These are phyloP conservation scores for Synanthedon formicaeformis DNA, from an alignment of 2,888 invertebrate genomes.

Conservation along the genomic window DNA sequence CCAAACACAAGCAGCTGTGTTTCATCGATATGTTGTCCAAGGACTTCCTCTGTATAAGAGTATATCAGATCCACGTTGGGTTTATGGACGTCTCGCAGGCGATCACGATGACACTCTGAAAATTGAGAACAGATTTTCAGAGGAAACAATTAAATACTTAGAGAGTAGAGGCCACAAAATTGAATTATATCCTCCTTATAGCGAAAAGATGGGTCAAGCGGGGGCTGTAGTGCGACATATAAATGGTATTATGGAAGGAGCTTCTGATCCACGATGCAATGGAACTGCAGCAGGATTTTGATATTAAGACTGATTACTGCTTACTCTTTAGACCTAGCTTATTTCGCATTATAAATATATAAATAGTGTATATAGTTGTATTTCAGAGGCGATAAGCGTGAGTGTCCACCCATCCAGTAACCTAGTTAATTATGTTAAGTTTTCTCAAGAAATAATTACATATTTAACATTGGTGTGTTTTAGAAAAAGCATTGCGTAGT, in stretches of 20 bases:
- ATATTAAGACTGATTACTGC: constrained; percentile 1
- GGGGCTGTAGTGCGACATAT: constrained; percentile 46
- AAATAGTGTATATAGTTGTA: too few relatives aligned
- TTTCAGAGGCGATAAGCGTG: too few relatives aligned
- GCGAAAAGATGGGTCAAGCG: constrained; percentile 39
- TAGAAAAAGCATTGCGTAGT: too few relatives aligned
- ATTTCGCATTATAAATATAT: too few relatives aligned
- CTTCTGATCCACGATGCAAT: constrained; percentile 46
- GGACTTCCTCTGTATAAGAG: constrained; percentile 34
- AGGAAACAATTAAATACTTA: constrained; percentile 36
- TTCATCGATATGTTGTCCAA: constrained; percentile 53
- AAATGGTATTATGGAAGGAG: constrained; percentile 49
- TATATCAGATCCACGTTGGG: constrained; percentile 45
- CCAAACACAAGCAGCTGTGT: constrained; percentile 56
- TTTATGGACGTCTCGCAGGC: constrained; percentile 32
- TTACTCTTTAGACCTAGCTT: background rate
- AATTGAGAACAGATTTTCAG: constrained; percentile 40
- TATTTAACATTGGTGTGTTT: too few relatives aligned
- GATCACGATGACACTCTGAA: constrained; percentile 23
- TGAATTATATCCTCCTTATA: constrained; percentile 26
- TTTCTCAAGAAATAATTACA: too few relatives aligned
- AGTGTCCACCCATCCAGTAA: too few relatives aligned
- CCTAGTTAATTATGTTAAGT: too few relatives aligned
- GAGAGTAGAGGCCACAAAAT: constrained; percentile 39
- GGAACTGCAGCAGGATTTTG: constrained; percentile 54